These are phyloP conservation scores for Phymorhynchus buccinoides DNA, from an alignment of 1,140 invertebrate species.

Conservation along the genomic window DNA sequence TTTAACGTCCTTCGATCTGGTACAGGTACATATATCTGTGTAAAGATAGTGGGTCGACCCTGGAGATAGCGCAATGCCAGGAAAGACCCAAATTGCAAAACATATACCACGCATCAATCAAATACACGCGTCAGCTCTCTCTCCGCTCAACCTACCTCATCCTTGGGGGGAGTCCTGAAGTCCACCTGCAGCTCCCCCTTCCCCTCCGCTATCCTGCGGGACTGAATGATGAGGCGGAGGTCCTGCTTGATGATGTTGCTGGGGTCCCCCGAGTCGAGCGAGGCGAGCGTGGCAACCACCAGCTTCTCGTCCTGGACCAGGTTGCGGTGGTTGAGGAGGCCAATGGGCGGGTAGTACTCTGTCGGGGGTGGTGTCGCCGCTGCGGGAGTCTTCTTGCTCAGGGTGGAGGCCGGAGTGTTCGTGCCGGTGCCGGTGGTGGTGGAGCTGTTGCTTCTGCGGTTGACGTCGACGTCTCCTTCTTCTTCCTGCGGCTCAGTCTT, in stretches of 20 bases:
- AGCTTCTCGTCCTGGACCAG: slow-evolving; percentile 53
- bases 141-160: slow-evolving; percentile 56
- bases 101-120: too few relatives aligned
- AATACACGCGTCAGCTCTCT: neutral
- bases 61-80: too few relatives aligned
- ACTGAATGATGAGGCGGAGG: slow-evolving; percentile 91
- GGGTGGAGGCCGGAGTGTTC: neutral
- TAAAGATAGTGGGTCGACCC: too few relatives aligned
- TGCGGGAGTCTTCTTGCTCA: neutral
- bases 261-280: slow-evolving; percentile 80
- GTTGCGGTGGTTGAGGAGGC: slow-evolving; percentile 40
- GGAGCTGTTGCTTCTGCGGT: neutral
- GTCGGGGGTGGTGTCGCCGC: neutral
- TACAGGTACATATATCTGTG: too few relatives aligned
- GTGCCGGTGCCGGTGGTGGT: neutral
- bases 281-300: slow-evolving; percentile 53
- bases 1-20: too few relatives aligned
- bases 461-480: too few relatives aligned
- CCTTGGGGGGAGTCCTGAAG: slow-evolving; percentile 55
- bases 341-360: slow-evolving; percentile 21
- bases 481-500: slow-evolving; percentile 29
- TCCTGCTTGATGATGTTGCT: slow-evolving; percentile 93
- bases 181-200: slow-evolving; percentile 66
- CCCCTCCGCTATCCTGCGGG: slow-evolving; percentile 80
- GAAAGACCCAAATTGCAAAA: too few relatives aligned